A percentile compares a stretch with the other conserved stretches of the same genome.
phyloP scores from a whole-genome alignment of 1,140 invertebrate genomes.

The Colletes latitarsis region DNA sequence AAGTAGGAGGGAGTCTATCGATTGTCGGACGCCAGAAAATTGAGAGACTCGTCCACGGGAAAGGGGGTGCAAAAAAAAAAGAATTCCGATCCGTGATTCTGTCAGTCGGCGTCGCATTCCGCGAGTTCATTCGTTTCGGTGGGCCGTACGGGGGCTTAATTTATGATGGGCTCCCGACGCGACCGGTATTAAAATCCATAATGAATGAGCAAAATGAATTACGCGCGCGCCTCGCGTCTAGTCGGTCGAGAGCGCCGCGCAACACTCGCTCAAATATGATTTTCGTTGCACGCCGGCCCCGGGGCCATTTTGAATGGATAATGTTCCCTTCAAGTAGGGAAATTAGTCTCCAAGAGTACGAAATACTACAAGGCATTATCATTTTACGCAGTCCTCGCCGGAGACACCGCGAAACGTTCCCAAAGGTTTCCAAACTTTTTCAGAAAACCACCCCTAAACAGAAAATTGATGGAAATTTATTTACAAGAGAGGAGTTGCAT shows the following conservation, averaged over 20 bases:
- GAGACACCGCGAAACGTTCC: not conserved
- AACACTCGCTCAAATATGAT: constrained; percentile 27
- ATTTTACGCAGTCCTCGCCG: not conserved
- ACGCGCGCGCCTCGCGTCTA: constrained; percentile 40
- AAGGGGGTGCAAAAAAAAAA: not conserved
- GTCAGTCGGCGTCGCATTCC: constrained; percentile 28
- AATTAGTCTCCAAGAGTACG: constrained; percentile 14
- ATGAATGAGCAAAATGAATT: constrained; percentile 64
- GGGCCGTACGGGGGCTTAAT: constrained; percentile 47
- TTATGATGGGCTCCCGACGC: constrained; percentile 43
- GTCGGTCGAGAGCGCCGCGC: constrained; percentile 1
- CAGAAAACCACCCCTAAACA: too few species aligned
- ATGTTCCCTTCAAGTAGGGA: not conserved
- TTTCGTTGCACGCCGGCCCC: constrained; percentile 26
- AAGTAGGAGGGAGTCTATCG: not conserved
- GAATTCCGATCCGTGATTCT: constrained; percentile 52
- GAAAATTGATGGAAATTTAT: too few species aligned
- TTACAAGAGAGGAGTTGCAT: too few species aligned
- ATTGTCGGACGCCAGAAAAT: constrained; percentile 4
- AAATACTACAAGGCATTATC: not conserved
- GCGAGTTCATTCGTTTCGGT: constrained; percentile 36
- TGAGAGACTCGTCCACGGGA: not conserved
- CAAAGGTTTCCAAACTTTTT: too few species aligned
- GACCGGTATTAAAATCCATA: constrained; percentile 62
- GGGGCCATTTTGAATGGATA: not conserved